Evolutionary conservation across 2,888 invertebrate species (phyloP), one percentile per base, ranked within the genome.

Genomic region (Autographa pulchrina): DNA sequence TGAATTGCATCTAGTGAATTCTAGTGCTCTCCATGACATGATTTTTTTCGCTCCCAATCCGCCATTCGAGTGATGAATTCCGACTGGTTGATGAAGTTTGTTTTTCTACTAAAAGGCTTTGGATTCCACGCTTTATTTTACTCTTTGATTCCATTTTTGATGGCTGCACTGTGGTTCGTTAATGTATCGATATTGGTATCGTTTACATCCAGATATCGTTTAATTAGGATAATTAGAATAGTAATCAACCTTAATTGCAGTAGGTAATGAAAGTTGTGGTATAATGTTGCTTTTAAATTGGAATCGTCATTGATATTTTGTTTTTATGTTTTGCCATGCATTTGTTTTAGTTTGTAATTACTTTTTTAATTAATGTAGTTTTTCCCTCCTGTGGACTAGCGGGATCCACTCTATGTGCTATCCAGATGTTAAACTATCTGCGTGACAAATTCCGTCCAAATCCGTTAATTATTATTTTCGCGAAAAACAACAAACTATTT

Each of bases 211-310:
- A 35, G 43, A 31, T 63, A 70, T 67, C 75, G 61, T 48, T 74
- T n/a, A 58, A 41, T 59, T 58, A 56, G 38, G 74, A 74, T 68
- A 68, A 69, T 65, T 69, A 43, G 62, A 9, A 77, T 59, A 20
- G 70, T 62, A 71, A 67, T 81, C 81, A 74, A 65, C 68, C 74
- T 68, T 54, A 70, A 69, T 69, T 69, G 69, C 56, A 43, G 62
- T 63, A 38, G 38, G 11, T 38, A 63, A 66, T 65, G 59, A 65
- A 73, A 81, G 71, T 67, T 43, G 59, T 56, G 67, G 52, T 58
- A 65, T 35, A 69, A 61, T 82, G 54, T 43, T 18, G 72, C 64
- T 74, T 74, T 80, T 70, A 65, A 80, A 80, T 74, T 76, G 75
- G 67, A 70, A 74, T 62, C n/a, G 35, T 68, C 58, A 72, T 72